A percentile compares a stretch with the other conserved stretches of the same genome.
Evolutionary conservation across 2,113 vertebrate species (phyloP).

Genomic region (Thermophis baileyi): DNA sequence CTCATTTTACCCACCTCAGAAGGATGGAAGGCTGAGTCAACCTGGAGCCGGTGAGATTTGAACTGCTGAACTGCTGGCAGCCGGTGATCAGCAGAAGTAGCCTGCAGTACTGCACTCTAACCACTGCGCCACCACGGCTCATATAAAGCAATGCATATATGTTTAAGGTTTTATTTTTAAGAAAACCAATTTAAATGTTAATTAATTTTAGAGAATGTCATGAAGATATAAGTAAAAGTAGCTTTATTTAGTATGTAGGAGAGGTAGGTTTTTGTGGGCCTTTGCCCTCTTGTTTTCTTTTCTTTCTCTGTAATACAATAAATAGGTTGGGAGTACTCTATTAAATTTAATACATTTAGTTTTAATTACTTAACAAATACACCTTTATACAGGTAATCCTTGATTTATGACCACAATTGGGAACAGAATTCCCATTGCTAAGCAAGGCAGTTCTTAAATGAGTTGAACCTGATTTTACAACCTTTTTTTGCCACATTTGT

Average conservation of each 20-base stretch:
- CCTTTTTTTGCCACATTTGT: not conserved
- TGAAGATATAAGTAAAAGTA: not conserved
- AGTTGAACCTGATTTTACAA: not conserved
- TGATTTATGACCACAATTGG: too few relatives aligned
- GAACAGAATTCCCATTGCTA: not conserved
- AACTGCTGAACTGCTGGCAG: too few relatives aligned
- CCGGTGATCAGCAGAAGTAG: too few relatives aligned
- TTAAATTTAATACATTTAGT: not conserved
- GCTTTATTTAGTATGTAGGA: not conserved
- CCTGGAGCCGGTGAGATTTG: too few relatives aligned
- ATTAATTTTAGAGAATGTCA: not conserved
- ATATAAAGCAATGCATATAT: not conserved
- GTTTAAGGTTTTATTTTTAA: not conserved
- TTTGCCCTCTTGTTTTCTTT: not conserved
- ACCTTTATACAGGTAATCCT: not conserved
- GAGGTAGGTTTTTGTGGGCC: not conserved
- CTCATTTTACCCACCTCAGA: too few relatives aligned
- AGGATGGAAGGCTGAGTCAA: too few relatives aligned
- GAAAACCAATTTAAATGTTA: not conserved
- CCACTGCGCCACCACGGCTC: too few relatives aligned
- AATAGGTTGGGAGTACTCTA: not conserved
- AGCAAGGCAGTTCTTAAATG: not conserved
- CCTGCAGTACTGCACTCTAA: too few relatives aligned
- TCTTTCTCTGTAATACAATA: not conserved
- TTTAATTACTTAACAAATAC: not conserved